Conservation (phyloP, 2,113 vertebrate genomes). For the Chelonoidis abingdonii region DNA sequence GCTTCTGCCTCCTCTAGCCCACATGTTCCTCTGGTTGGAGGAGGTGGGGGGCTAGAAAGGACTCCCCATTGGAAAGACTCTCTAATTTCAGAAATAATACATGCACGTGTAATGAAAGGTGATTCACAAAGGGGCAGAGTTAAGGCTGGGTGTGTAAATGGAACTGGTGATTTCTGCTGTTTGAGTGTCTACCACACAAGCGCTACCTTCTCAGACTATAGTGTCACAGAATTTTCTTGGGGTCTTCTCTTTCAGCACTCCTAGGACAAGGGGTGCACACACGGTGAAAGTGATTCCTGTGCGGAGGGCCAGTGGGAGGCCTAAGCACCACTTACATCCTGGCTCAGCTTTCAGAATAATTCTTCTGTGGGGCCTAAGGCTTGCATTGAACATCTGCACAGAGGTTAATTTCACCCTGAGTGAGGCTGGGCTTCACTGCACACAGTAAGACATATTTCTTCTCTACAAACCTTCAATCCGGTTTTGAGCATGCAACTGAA, state of each 20-base stretch:
- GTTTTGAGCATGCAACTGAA: not conserved
- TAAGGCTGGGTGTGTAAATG: not conserved
- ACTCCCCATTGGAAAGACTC: not conserved
- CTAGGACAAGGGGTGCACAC: not conserved
- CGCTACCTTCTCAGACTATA: not conserved
- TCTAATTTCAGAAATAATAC: not conserved
- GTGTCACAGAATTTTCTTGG: not conserved
- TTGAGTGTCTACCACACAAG: not conserved
- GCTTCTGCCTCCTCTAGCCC: not conserved
- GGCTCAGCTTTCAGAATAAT: not conserved
- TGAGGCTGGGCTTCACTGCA: slow-evolving; percentile 9
- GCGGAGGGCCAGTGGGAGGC: not conserved
- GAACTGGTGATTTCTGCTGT: not conserved
- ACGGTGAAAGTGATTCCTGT: not conserved
- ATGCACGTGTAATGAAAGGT: not conserved
- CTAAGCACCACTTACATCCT: not conserved
- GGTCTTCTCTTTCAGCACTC: not conserved
- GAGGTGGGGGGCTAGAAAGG: not conserved
- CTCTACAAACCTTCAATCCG: slow-evolving; percentile 21
- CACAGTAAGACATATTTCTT: not conserved
- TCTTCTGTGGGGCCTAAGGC: not conserved
- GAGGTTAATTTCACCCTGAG: slow-evolving; percentile 9
- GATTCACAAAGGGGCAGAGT: not conserved
- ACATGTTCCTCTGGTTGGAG: not conserved
- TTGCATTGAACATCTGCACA: slow-evolving; percentile 23